phyloP scores from a whole-genome alignment of 2,113 vertebrate genomes.

The Toxotes chatareus region DNA sequence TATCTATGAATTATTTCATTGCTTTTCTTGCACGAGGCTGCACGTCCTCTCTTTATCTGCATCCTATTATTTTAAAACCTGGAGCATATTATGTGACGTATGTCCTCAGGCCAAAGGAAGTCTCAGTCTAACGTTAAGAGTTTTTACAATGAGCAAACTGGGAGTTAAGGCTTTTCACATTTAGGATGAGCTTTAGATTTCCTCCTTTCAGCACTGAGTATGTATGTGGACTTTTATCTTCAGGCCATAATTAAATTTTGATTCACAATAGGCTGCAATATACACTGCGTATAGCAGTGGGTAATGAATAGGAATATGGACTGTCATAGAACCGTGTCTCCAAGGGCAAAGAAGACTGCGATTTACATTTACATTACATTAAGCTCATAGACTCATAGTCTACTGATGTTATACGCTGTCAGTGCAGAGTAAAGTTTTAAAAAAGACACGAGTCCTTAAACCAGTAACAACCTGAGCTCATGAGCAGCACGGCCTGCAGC shows the following conservation, averaged over 20 bases:
- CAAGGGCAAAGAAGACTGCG: background rate
- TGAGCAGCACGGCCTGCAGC: slow-evolving; percentile 94
- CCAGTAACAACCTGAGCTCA: slow-evolving; percentile 90
- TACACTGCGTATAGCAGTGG: background rate
- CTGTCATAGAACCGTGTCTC: background rate
- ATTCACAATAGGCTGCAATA: slow-evolving; percentile 1
- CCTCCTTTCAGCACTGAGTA: slow-evolving; percentile 12
- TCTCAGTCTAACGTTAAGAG: background rate
- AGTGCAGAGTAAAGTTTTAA: background rate
- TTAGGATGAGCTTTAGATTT: background rate
- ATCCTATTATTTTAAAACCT: background rate
- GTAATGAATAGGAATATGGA: slow-evolving; percentile 32
- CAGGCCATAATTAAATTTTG: slow-evolving; percentile 37
- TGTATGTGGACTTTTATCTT: slow-evolving; percentile 32
- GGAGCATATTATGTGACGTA: background rate
- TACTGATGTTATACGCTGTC: background rate
- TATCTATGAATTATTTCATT: background rate
- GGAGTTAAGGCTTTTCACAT: slow-evolving; percentile 3
- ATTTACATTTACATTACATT: slow-evolving; percentile 42
- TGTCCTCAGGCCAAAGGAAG: background rate
- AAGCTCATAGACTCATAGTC: background rate
- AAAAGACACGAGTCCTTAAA: background rate
- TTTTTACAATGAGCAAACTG: background rate
- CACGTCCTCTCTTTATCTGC: background rate
- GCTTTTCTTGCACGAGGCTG: background rate